Evolutionary conservation across 2,888 invertebrate genomes (phyloP), one percentile per base, ranked within the genome.

Genomic region (Lithosia quadra): DNA sequence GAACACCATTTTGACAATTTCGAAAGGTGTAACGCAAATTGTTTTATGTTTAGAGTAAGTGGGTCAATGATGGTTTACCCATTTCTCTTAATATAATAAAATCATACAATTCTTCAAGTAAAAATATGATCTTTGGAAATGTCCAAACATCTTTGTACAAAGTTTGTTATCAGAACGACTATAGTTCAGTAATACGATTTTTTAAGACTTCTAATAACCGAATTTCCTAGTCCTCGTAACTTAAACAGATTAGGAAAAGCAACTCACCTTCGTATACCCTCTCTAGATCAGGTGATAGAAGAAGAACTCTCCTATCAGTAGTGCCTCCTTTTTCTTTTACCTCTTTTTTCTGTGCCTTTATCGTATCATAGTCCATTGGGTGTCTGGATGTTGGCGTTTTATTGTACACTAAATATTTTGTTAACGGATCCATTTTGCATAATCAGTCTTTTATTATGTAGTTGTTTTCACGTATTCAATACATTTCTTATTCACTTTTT

Each of bases 381-480:
- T 89, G 86, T 7, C 85, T 87, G 24, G 85, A 85, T 71, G 85
- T 86, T n/a, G 94, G 94, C 4, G 90, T 92, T 84, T 88, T 90
- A 75, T 94, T 94, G 72, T 94, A 94, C 56, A 94, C 89, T 70
- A 94, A 73, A 70, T 84, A 94, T 63, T 90, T 92, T 62, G 91
- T 92, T 66, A 94, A 77, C 56, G 90, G 92, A 78, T 94, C 94
- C 92, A 93, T 92, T 21, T 69, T 49, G 22, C 8, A 33, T 63
- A 5, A 15, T 53, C 33, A 13, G 8, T 63, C 28, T 22, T 34
- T 15, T 9, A 21, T 60, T 11, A 9, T 34, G n/a, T 13, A 1
- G 11, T 24, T 9, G 0, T 33, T n/a, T 58, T 7, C 10, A 13
- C 3, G 24, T 24, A 13, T 13, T 22, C n/a, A 0, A 28, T 22